Evolutionary conservation across 2,797 vertebrate genomes (phyloP).

Genomic region (Helarctos malayanus): DNA sequence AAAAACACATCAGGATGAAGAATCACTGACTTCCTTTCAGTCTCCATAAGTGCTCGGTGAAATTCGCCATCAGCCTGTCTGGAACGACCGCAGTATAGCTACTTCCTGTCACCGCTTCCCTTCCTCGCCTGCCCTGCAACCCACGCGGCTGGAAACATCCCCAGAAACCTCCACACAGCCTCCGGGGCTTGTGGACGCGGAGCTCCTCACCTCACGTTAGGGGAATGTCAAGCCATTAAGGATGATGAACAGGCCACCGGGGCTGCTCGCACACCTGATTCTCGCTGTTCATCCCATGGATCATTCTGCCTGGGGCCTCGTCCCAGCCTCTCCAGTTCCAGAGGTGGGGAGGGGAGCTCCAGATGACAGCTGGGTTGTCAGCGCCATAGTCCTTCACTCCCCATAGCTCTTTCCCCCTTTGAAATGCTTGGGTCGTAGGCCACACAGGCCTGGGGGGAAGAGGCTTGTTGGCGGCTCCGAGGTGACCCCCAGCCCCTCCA

Average conservation of each 20-base stretch:
- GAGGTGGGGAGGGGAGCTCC: background rate
- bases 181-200: background rate
- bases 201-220: accelerated
- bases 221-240: background rate
- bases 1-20: too few species aligned
- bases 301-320: background rate
- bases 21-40: background rate
- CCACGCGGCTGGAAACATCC: background rate
- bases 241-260: accelerated
- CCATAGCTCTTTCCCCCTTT: too few species aligned
- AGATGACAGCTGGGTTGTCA: background rate
- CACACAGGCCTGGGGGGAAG: background rate
- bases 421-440: background rate
- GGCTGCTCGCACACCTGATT: background rate
- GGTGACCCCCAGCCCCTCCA: background rate
- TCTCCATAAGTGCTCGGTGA: background rate
- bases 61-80: background rate
- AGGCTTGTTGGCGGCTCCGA: background rate
- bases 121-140: background rate
- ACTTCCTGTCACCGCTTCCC: background rate
- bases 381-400: background rate
- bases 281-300: too few species aligned
- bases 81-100: background rate
- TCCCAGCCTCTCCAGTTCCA: background rate
- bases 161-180: background rate